Conservation (phyloP, 2,113 vertebrate genomes). For the Chunga burmeisteri region DNA sequence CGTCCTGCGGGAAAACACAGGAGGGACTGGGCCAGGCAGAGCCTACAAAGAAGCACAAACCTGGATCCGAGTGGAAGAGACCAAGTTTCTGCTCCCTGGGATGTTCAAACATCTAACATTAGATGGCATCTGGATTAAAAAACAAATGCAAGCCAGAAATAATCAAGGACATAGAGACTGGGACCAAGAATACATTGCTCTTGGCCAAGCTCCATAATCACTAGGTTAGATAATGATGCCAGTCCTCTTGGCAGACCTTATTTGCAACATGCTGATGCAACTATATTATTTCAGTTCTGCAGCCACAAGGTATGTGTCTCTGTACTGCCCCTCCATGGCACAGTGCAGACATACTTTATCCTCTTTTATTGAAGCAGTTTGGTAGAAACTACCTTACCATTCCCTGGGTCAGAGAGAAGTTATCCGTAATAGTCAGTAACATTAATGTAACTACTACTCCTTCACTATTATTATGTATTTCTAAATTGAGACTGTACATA, state of each 20-base stretch:
- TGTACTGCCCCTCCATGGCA: not conserved
- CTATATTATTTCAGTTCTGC: not conserved
- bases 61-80: not conserved
- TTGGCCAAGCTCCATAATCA: conserved; percentile 28
- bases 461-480: not conserved
- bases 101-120: not conserved
- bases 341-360: not conserved
- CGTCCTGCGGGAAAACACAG: not conserved
- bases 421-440: not conserved
- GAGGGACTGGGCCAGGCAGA: not conserved
- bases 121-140: not conserved
- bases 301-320: not conserved
- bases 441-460: not conserved
- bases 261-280: not conserved
- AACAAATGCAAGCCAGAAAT: conserved; percentile 18
- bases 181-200: conserved; percentile 1
- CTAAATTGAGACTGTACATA: not conserved
- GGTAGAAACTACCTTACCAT: not conserved
- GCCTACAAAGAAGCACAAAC: not conserved
- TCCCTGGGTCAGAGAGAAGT: not conserved
- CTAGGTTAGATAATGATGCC: conserved; percentile 3
- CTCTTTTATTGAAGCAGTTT: not conserved
- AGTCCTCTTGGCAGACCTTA: conserved; percentile 28
- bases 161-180: conserved; percentile 17
- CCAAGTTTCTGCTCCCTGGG: not conserved